Evolutionary conservation across 1,140 invertebrate species (phyloP).

Genomic region (Zaprionus vittiger): DNA sequence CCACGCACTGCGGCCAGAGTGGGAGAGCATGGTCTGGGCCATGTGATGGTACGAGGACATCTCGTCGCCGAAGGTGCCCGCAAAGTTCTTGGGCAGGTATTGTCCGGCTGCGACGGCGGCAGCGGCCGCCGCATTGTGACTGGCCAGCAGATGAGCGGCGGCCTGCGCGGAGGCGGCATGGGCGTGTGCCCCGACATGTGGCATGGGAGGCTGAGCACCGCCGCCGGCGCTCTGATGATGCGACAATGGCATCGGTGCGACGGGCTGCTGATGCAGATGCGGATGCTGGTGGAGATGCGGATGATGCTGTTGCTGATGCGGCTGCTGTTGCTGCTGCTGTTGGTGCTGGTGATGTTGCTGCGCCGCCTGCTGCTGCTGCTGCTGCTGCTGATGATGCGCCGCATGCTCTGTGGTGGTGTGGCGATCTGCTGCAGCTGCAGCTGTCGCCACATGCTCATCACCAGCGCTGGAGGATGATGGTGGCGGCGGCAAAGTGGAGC

Average conservation of each 20-base stretch:
- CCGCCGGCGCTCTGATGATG: slow-evolving; percentile 49
- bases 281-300: slow-evolving; percentile 47
- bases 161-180: slow-evolving; percentile 72
- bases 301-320: slow-evolving; percentile 36
- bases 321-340: slow-evolving; percentile 37
- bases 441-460: slow-evolving; percentile 32
- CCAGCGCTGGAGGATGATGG: slow-evolving; percentile 20
- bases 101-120: slow-evolving; percentile 76
- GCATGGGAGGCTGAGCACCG: slow-evolving; percentile 37
- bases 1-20: slow-evolving; percentile 75
- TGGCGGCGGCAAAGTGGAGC: slow-evolving; percentile 32
- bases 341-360: slow-evolving; percentile 45
- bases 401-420: slow-evolving; percentile 61
- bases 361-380: slow-evolving; percentile 29
- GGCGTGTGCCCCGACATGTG: slow-evolving; percentile 40
- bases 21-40: slow-evolving; percentile 79
- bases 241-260: slow-evolving; percentile 33
- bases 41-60: slow-evolving; percentile 83
- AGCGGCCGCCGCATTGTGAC: slow-evolving; percentile 75
- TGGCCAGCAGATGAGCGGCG: slow-evolving; percentile 76
- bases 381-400: slow-evolving; percentile 37
- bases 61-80: slow-evolving; percentile 73
- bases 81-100: slow-evolving; percentile 80
- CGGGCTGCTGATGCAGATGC: slow-evolving; percentile 44
- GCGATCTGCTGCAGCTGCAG: slow-evolving; percentile 42